Base-by-base conservation (phyloP, 1,140 invertebrate genomes). In the Pachypeltis micranthus region DNA sequence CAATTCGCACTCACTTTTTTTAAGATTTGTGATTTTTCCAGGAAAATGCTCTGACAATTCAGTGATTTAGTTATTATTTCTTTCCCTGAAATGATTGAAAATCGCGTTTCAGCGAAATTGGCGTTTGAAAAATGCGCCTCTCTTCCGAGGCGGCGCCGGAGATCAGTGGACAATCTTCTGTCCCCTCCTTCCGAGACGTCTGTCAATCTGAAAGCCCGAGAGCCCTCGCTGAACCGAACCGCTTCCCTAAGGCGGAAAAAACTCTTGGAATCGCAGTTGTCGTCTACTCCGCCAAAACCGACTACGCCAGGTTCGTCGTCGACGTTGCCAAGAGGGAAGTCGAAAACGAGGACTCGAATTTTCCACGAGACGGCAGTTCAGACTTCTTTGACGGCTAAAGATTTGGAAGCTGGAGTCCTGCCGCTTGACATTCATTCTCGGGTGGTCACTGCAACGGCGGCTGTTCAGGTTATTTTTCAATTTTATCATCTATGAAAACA, bases 301-400 rank as follows among this genome's bases (percentile, higher is more conserved):
- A 75, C 77, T 2, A 65, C 28, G 21, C 27, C 65, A 19, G 75
- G 75, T 34, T 79, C 78, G 67, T 69, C 72, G 10, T 25, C 61
- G 0, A 21, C 34, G 27, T n/a, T 31, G 1, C 0, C 69, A 71
- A 26, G 16, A 31, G 28, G 55, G 57, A 75, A 73, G 68, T 63
- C 25, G 0, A 34, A 59, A 0, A 70, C 74, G 25, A 79, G 78
- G 68, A 88, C 85, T 0, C 78, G 81, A 67, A 90, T 91, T 62
- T 90, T 88, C 71, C 87, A 89, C 63, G 88, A 91, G 73, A 85
- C 78, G 0, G 77, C 78, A 16, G 79, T 81, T 2, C 88, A 91
- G 70, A 91, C 88, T 0, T 85, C 84, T 4, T 71, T 90, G 24
- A 81, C 85, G 0, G 80, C 82, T 44, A 71, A 74, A 1, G 88